These are phyloP conservation scores for Tinamus major DNA, from an alignment of 2,797 vertebrate species.

Conservation along the genomic window DNA sequence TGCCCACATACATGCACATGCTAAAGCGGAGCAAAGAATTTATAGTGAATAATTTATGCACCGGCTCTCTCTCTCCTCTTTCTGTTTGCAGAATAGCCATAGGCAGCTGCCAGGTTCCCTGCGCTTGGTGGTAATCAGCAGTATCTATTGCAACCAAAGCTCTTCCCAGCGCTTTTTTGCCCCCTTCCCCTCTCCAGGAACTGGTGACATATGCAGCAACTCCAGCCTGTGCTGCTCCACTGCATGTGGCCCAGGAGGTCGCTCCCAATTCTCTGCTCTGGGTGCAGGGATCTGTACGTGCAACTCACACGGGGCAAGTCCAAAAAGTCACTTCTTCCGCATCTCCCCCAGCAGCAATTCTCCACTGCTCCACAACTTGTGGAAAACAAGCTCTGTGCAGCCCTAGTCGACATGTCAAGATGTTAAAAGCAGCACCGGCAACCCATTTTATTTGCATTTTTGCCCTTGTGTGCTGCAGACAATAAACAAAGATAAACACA, in stretches of 20 bases:
- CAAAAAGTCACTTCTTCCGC: neutral
- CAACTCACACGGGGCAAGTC: neutral
- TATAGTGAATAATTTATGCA: neutral
- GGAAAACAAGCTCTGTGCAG: neutral
- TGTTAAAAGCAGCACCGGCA: neutral
- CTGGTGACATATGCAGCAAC: rapidly evolving
- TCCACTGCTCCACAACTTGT: rapidly evolving
- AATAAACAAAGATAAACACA: neutral
- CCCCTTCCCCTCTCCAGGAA: neutral
- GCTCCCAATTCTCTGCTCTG: neutral
- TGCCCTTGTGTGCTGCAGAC: neutral
- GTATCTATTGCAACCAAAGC: rapidly evolving
- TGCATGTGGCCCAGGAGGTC: neutral
- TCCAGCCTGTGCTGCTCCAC: neutral
- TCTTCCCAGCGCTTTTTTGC: neutral
- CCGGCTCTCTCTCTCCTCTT: rapidly evolving
- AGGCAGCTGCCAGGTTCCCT: rapidly evolving
- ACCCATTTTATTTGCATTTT: neutral
- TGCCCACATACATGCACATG: rapidly evolving
- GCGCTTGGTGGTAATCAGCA: neutral
- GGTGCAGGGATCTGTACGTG: neutral
- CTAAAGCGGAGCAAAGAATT: neutral
- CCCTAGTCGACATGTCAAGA: neutral
- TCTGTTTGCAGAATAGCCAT: rapidly evolving
- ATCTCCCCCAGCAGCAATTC: neutral